Evolutionary conservation across 2,888 invertebrate species (phyloP), one percentile per base, ranked within the genome.

Genomic region (Leptopterna dolabrata): DNA sequence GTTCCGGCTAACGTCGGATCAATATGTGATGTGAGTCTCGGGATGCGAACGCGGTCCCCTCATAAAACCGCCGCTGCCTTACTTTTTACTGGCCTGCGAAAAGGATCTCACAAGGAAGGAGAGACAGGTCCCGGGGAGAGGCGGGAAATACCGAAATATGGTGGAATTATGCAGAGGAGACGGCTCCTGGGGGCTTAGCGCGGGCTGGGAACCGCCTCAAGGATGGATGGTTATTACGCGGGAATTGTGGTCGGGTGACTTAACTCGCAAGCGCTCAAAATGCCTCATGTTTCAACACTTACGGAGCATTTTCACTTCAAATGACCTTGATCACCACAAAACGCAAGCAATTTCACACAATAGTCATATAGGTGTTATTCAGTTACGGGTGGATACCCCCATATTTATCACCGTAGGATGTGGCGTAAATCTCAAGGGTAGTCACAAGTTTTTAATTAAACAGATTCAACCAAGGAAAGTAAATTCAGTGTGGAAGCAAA

Each of bases 91-190:
- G 27, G 24, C 78, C 78, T 27, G 78, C 27, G 78, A 78, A 78
- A 78, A 45, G 78, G 78, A 83, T 47, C 73, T 55, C 51, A n/a
- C 81, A 81, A 55, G 81, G 51, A 81, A 51, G 16, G 81, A 30
- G 30, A 51, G 55, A 55, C 47, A 51, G 80, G 13, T 13, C 29
- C 29, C 29, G n/a, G 36, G 7, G 4, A 4, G 36, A 36, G 29
- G 41, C 7, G 19, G 43, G 47, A 83, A 78, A 70, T 63, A 19
- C 83, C 83, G 83, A 83, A 83, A 41, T 83, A 83, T 70, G 83
- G 83, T 9, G 43, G 71, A 83, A 83, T 83, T 83, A 83, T 83
- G 70, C 83, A 70, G 70, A 63, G 24, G 70, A 16, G 19, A n/a
- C 29, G 55, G 55, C 30, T 29, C 16, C 30, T 63, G 11, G 63